A percentile compares a stretch with the other conserved stretches of the same genome.
Evolutionary conservation across 2,113 vertebrate species (phyloP).

Genomic region (Suricata suricatta): DNA sequence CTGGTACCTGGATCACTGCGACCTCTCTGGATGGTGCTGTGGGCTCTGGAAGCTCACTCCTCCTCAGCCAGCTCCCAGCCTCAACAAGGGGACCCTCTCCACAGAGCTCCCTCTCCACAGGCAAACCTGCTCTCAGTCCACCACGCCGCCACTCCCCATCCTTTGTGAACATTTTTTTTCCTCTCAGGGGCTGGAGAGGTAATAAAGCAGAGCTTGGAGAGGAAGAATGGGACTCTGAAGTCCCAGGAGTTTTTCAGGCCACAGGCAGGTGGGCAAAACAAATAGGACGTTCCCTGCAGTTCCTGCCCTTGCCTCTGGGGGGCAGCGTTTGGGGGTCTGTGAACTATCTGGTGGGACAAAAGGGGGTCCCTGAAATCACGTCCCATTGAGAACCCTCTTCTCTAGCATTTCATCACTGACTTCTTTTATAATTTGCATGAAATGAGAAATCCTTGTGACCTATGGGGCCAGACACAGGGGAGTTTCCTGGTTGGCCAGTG

Average conservation of each 20-base stretch:
- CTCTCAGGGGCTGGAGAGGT: background rate
- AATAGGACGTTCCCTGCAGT: background rate
- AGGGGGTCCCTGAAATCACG: background rate
- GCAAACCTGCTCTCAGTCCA: background rate
- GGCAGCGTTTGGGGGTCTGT: background rate
- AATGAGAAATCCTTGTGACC: background rate
- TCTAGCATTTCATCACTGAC: background rate
- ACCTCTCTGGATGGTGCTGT: rapidly evolving
- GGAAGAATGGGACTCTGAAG: background rate
- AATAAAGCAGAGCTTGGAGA: background rate
- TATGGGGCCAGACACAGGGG: background rate
- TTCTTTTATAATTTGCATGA: background rate
- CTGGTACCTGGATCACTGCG: rapidly evolving
- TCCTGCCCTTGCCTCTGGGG: background rate
- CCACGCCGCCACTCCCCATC: too few relatives aligned
- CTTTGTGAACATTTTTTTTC: background rate
- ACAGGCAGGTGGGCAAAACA: background rate
- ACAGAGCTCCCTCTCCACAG: background rate
- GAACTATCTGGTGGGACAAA: background rate
- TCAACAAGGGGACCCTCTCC: background rate
- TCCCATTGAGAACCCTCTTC: background rate
- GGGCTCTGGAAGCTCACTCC: too few relatives aligned
- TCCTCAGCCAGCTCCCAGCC: background rate
- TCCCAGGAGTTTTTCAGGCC: background rate
- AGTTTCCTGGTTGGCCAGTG: background rate